Conservation (phyloP, 1,140 invertebrate species). For the Cotesia chilonis region DNA sequence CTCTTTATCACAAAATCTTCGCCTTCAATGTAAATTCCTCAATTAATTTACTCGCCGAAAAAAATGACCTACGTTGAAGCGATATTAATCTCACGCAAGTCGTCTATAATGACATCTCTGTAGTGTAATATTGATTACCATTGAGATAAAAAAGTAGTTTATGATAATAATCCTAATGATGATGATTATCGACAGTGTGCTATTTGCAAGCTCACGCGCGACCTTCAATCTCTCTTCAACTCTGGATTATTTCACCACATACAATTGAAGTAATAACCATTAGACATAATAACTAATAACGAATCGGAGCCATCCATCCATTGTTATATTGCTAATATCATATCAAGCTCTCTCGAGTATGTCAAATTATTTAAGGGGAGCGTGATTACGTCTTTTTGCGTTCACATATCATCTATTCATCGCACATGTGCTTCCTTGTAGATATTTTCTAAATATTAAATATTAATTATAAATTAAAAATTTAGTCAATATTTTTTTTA, state of each 20-base stretch:
- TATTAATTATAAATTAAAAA: neutral
- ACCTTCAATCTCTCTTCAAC: slow-evolving; percentile 39
- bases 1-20: neutral
- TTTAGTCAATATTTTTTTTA: neutral
- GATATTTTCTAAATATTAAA: too few relatives aligned
- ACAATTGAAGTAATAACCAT: slow-evolving; percentile 27
- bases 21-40: slow-evolving; percentile 9
- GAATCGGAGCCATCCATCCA: slow-evolving; percentile 33
- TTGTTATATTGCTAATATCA: slow-evolving; percentile 11
- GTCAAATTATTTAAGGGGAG: slow-evolving; percentile 18
- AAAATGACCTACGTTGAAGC: too few relatives aligned
- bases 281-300: slow-evolving; percentile 40
- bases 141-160: neutral
- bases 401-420: too few relatives aligned
- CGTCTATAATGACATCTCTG: too few relatives aligned
- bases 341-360: neutral
- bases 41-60: neutral
- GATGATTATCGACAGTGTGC: slow-evolving; percentile 11
- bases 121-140: neutral
- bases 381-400: slow-evolving; percentile 25
- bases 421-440: too few relatives aligned
- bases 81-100: too few relatives aligned
- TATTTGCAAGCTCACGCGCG: slow-evolving; percentile 24
- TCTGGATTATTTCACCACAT: too few relatives aligned
- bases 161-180: slow-evolving; percentile 17